Conservation (phyloP, 2,888 invertebrate species). For the Oligia latruncula region DNA sequence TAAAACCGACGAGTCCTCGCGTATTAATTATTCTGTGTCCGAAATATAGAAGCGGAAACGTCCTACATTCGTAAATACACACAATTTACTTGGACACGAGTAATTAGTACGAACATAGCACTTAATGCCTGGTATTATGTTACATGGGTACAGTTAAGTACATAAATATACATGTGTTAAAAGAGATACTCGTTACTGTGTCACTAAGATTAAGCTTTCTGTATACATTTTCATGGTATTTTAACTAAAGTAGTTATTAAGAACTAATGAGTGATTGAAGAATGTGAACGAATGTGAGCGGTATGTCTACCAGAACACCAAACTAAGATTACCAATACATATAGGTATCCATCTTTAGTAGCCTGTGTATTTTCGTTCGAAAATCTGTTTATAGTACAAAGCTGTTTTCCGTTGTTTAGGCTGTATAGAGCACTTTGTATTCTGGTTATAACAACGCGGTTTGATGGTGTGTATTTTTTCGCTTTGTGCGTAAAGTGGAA, state of each 20-base stretch:
- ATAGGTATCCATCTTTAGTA: not conserved
- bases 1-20: not conserved
- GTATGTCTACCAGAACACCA: not conserved
- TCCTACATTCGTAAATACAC: constrained; percentile 8
- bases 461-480: constrained; percentile 1
- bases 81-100: constrained; percentile 7
- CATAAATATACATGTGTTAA: not conserved
- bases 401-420: not conserved
- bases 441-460: constrained; percentile 18
- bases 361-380: not conserved
- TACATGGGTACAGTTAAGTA: constrained; percentile 17
- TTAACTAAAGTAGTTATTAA: not conserved
- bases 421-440: constrained; percentile 26
- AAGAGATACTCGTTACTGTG: not conserved
- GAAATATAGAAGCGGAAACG: constrained; percentile 10
- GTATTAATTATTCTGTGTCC: not conserved
- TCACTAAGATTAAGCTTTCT: not conserved
- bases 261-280: not conserved
- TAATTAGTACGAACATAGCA: constrained; percentile 3
- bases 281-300: no score
- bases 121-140: constrained; percentile 20
- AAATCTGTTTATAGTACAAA: constrained; percentile 8
- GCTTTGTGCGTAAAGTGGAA: constrained; percentile 8
- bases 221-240: not conserved
- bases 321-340: not conserved